phyloP scores from a whole-genome alignment of 2,113 vertebrate genomes.

The Proteles cristata region DNA sequence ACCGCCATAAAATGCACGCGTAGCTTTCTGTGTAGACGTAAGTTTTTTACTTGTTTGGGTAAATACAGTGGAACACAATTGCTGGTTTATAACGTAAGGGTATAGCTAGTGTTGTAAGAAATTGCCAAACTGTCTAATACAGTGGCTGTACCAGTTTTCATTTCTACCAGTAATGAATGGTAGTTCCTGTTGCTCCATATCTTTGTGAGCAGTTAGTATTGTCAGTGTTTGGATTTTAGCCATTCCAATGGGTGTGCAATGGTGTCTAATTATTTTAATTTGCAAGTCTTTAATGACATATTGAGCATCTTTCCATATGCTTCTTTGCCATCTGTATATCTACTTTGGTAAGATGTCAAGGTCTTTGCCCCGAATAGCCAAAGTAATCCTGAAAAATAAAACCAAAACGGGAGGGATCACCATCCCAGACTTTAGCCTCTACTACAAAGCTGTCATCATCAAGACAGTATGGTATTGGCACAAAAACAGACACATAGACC shows the following conservation, averaged over 20 bases:
- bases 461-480: too few relatives aligned
- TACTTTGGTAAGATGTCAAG: neutral
- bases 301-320: neutral
- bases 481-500: too few relatives aligned
- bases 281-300: neutral
- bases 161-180: neutral
- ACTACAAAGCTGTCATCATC: too few relatives aligned
- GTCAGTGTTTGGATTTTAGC: neutral
- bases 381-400: too few relatives aligned
- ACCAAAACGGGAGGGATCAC: too few relatives aligned
- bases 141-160: neutral
- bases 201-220: neutral
- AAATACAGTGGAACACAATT: neutral
- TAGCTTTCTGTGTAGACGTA: neutral
- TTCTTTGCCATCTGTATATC: neutral
- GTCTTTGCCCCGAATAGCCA: neutral
- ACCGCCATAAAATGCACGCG: neutral
- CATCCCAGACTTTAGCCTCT: too few relatives aligned
- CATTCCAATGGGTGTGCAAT: neutral
- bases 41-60: neutral
- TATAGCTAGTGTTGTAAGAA: constrained; percentile 19
- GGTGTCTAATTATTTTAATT: neutral
- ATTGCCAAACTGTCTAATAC: neutral
- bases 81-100: neutral
- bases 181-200: neutral